Evolutionary conservation across 2,113 vertebrate species (phyloP).

Genomic region (Nettapus auritus): DNA sequence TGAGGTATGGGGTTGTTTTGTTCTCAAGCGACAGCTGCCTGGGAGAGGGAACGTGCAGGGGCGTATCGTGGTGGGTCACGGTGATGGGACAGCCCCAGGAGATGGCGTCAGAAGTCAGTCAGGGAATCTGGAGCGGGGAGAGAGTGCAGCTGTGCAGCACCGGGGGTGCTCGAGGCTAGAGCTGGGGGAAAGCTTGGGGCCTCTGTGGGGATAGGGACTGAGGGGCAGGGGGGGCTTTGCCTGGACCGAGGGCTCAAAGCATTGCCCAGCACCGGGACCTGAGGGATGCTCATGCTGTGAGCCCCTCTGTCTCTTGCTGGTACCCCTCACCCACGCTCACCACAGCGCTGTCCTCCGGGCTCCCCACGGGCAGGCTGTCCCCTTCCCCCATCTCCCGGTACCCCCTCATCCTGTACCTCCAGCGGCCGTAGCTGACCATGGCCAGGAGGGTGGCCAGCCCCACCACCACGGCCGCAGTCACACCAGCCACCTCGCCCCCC

Average conservation of each 20-base stretch:
- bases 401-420: constrained; percentile 38
- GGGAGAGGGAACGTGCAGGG: too few species aligned
- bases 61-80: neutral
- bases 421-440: neutral
- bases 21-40: neutral
- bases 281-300: rapidly evolving
- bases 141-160: too few species aligned
- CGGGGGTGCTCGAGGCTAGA: neutral
- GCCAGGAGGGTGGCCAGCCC: constrained; percentile 37
- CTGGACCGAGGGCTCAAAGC: neutral
- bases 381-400: neutral
- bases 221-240: neutral
- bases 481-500: constrained; percentile 5
- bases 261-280: rapidly evolving
- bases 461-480: neutral
- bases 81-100: neutral
- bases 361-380: neutral
- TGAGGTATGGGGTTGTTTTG: neutral
- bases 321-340: neutral
- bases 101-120: too few species aligned
- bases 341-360: neutral
- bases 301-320: neutral
- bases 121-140: neutral
- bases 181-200: neutral
- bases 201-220: rapidly evolving